Conservation (phyloP, 1,140 invertebrate species). For the Helicorthomorpha holstii region DNA sequence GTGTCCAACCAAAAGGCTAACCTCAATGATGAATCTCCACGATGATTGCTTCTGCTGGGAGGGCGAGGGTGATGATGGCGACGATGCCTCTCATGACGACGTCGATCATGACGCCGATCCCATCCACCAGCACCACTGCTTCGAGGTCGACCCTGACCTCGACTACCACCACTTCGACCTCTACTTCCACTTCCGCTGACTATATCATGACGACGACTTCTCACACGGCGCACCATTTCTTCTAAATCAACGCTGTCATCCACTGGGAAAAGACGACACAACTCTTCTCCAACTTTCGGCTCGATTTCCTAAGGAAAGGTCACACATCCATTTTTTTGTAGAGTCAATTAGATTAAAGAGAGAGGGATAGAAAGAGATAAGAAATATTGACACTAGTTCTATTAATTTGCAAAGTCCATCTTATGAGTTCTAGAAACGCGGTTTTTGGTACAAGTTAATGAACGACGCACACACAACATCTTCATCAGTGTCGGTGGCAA, state of each 20-base stretch:
- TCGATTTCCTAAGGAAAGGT: conserved; percentile 78
- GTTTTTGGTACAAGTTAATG: too few relatives aligned
- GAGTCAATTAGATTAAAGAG: too few relatives aligned
- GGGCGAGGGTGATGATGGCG: conserved; percentile 5
- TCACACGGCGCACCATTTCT: conserved; percentile 43
- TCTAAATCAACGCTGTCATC: conserved; percentile 86
- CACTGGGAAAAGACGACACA: conserved; percentile 84
- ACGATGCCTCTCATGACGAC: conserved; percentile 4
- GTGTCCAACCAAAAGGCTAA: too few relatives aligned
- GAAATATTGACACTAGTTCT: too few relatives aligned
- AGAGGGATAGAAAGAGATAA: too few relatives aligned
- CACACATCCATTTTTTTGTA: too few relatives aligned
- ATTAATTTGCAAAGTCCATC: too few relatives aligned
- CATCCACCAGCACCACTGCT: background rate
- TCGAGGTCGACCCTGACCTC: conserved; percentile 5
- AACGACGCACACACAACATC: too few relatives aligned
- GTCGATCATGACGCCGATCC: conserved; percentile 5
- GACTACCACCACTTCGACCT: conserved; percentile 1
- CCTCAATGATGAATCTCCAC: conserved; percentile 11
- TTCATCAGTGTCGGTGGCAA: too few relatives aligned
- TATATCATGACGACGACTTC: conserved; percentile 6
- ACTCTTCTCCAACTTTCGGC: conserved; percentile 78
- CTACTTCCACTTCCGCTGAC: conserved; percentile 2
- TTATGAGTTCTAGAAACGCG: too few relatives aligned
- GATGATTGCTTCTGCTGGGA: too few relatives aligned